Conservation (phyloP, 2,888 invertebrate genomes). For the Daptonema setosum region DNA sequence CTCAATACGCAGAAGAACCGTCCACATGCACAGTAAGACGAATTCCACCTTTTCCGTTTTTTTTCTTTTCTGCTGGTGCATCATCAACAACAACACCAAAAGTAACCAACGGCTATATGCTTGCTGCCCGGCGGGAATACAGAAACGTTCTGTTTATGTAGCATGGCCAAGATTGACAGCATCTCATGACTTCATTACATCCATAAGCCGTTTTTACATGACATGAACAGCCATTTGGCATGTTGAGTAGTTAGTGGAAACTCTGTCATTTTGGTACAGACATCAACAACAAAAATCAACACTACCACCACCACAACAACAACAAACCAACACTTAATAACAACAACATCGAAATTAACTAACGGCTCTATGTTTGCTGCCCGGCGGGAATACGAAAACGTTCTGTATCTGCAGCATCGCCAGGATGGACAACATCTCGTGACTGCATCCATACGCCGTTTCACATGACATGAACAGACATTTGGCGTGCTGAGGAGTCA, state of each 20-base stretch:
- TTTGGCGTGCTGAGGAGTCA: constrained; percentile 64
- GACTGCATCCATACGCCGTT: constrained; percentile 66
- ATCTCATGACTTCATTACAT: constrained; percentile 81
- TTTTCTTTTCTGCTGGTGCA: no score
- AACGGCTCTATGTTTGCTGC: constrained; percentile 39
- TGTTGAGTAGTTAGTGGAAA: constrained; percentile 66
- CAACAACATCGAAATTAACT: no score
- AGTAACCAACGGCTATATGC: constrained; percentile 24
- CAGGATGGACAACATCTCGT: constrained; percentile 67
- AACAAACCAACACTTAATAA: no score
- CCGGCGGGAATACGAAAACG: constrained; percentile 51
- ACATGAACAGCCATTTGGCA: constrained; percentile 48
- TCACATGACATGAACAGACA: constrained; percentile 37
- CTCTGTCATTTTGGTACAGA: constrained; percentile 65
- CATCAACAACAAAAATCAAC: no score
- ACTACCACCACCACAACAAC: no score
- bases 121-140: constrained; percentile 49
- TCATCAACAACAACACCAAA: no score
- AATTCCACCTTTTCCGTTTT: no score
- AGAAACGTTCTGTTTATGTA: constrained; percentile 79
- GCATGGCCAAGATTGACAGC: constrained; percentile 64
- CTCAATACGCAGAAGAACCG: no score
- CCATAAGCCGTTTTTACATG: constrained; percentile 49
- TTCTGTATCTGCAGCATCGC: constrained; percentile 85
- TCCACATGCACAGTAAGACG: no score